phyloP scores from a whole-genome alignment of 2,113 vertebrate species.

The Paralichthys olivaceus region DNA sequence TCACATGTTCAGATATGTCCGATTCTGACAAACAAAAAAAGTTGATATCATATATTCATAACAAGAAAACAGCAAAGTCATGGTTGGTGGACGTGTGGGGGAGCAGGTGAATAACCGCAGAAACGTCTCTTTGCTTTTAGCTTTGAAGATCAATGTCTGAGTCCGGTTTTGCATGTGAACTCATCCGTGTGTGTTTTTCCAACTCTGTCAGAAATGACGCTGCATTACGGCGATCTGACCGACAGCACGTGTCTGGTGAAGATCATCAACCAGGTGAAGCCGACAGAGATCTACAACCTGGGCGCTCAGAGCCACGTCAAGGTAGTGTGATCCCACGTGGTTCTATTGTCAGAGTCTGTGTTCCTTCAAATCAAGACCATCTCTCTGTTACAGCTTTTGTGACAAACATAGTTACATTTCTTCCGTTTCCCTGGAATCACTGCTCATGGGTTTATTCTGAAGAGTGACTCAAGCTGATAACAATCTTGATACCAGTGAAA shows the following conservation, averaged over 20 bases:
- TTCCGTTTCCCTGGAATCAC: constrained; percentile 6
- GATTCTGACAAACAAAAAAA: background rate
- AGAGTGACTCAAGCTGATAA: constrained; percentile 23
- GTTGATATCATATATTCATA: too few species aligned
- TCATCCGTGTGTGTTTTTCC: background rate
- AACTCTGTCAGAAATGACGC: constrained; percentile 90
- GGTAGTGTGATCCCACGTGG: constrained; percentile 75
- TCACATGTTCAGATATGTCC: background rate
- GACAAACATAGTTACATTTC: background rate
- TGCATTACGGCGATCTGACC: constrained; percentile 97
- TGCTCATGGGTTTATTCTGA: background rate
- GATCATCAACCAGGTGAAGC: constrained; percentile 96
- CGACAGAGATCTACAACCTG: constrained; percentile 96
- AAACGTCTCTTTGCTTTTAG: too few species aligned
- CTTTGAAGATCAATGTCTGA: background rate
- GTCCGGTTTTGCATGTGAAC: background rate
- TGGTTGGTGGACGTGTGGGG: too few species aligned
- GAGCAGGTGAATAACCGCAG: too few species aligned
- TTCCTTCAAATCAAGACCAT: background rate
- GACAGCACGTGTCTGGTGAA: constrained; percentile 99
- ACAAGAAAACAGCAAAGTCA: too few species aligned
- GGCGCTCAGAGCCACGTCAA: constrained; percentile 98
- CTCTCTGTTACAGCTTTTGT: background rate
- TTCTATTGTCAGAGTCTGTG: background rate
- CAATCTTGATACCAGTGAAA: background rate